phyloP scores from a whole-genome alignment of 2,797 vertebrate species.

The Sylvilagus floridanus region DNA sequence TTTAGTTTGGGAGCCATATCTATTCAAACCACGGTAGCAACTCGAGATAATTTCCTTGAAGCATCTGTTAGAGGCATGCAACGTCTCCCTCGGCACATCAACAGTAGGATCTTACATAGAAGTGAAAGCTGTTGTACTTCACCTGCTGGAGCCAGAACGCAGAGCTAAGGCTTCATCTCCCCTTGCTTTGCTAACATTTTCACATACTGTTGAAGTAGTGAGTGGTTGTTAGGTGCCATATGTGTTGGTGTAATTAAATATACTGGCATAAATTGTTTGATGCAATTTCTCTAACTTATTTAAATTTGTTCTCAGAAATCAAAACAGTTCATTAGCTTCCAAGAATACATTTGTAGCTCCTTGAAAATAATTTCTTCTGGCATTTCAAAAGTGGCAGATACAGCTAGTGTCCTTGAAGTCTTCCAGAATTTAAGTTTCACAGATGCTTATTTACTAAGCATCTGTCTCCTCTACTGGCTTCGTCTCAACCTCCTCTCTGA shows the following conservation, averaged over 20 bases:
- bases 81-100: background rate
- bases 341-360: slow-evolving; percentile 65
- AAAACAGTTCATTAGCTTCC: slow-evolving; percentile 53
- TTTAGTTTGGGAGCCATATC: no score
- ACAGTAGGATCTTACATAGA: background rate
- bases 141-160: background rate
- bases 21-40: background rate
- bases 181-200: background rate
- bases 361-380: slow-evolving; percentile 29
- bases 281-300: slow-evolving; percentile 60
- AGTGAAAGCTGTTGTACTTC: background rate
- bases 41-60: slow-evolving; percentile 34
- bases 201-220: background rate
- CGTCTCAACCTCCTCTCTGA: background rate
- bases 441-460: background rate
- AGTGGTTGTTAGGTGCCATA: slow-evolving; percentile 10
- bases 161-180: background rate
- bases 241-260: slow-evolving; percentile 61
- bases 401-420: background rate
- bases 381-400: slow-evolving; percentile 28
- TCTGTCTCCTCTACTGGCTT: background rate
- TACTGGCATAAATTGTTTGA: slow-evolving; percentile 55
- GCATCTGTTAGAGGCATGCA: slow-evolving; percentile 29
- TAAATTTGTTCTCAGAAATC: slow-evolving; percentile 73
- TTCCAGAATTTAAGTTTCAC: background rate